These are phyloP conservation scores for Thysanoteuthis rhombus DNA, from an alignment of 2,888 invertebrate species.

Conservation along the genomic window DNA sequence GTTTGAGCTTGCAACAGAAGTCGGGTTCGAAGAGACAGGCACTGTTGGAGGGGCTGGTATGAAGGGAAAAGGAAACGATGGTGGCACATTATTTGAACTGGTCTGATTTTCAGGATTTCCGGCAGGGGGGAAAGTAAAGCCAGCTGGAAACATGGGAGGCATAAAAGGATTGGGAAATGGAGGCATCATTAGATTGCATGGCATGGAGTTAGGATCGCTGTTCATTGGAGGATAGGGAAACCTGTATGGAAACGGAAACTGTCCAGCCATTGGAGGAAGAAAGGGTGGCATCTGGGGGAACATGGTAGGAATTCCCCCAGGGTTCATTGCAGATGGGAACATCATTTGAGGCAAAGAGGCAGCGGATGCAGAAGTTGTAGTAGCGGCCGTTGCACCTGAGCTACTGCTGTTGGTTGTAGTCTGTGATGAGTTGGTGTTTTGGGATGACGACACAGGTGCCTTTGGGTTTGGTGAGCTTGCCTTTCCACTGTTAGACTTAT, in stretches of 20 bases:
- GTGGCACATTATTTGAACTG: constrained; percentile 40
- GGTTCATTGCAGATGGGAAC: constrained; percentile 16
- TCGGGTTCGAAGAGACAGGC: constrained; percentile 35
- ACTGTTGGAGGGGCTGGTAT: constrained; percentile 38
- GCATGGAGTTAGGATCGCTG: constrained; percentile 1
- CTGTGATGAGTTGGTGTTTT: not conserved
- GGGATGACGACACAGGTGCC: not conserved
- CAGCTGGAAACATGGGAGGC: constrained; percentile 40
- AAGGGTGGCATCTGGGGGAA: not conserved
- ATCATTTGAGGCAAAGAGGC: constrained; percentile 17
- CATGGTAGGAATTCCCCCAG: not conserved
- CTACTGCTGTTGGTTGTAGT: not conserved
- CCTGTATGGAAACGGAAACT: constrained; percentile 32
- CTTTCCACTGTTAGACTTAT: constrained; percentile 22
- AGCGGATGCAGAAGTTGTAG: not conserved
- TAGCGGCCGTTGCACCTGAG: not conserved
- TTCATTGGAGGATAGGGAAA: constrained; percentile 1
- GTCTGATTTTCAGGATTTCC: constrained; percentile 24
- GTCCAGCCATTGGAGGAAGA: constrained; percentile 37
- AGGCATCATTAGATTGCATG: constrained; percentile 17
- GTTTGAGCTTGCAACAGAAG: constrained; percentile 34
- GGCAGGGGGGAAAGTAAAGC: not conserved
- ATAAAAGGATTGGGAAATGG: constrained; percentile 41
- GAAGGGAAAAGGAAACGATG: constrained; percentile 41
- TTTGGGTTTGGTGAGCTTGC: too few relatives aligned